These are phyloP conservation scores for Tinea pellionella DNA, from an alignment of 2,888 invertebrate genomes.

Conservation along the genomic window DNA sequence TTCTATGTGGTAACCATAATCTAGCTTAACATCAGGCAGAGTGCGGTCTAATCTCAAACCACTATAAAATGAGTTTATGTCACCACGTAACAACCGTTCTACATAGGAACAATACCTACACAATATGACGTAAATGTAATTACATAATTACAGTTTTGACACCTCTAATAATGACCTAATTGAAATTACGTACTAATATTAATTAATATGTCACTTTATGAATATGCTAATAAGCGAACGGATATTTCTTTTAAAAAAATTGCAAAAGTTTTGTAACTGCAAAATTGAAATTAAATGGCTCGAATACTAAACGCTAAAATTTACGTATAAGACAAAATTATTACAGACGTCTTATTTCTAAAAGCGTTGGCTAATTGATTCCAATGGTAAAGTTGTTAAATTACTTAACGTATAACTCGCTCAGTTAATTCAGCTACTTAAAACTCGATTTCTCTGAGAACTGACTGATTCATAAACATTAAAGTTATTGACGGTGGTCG, in stretches of 20 bases:
- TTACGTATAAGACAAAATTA: background rate
- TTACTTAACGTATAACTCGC: conserved; percentile 14
- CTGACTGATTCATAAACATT: background rate
- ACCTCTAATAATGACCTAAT: background rate
- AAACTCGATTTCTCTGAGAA: conserved; percentile 11
- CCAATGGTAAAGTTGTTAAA: conserved; percentile 14
- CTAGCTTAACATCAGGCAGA: no score
- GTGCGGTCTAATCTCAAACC: no score
- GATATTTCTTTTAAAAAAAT: no score
- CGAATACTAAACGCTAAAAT: background rate
- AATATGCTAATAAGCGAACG: no score
- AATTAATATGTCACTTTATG: no score
- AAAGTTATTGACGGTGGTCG: conserved; percentile 5
- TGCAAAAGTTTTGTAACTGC: no score
- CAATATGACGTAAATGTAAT: background rate
- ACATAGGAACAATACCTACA: no score
- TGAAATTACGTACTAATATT: no score
- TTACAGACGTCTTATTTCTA: background rate
- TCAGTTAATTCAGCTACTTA: conserved; percentile 11
- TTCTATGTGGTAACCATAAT: no score
- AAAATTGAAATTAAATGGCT: no score
- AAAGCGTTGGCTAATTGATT: conserved; percentile 13
- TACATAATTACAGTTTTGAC: background rate
- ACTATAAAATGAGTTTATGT: no score
- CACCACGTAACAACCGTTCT: no score